Evolutionary conservation across 1,140 invertebrate species (phyloP), one percentile per base, ranked within the genome.

Genomic region (Drosophila repletoides): DNA sequence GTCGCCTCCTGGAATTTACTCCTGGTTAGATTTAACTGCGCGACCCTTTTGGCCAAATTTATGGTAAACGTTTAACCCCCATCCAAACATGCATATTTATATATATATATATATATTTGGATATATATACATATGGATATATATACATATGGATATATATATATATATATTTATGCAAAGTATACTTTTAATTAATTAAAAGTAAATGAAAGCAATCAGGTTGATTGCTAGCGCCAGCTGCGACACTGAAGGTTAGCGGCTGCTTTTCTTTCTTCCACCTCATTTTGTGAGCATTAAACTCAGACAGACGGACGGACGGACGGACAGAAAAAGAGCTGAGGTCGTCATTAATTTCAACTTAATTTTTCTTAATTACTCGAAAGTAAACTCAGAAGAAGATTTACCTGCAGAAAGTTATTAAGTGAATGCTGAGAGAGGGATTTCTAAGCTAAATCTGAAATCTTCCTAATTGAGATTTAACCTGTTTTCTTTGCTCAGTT

Each of bases 131-230:
- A 15, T 38, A 45, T 24, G 34, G 26, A 43, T 55, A 29, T 43
- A 22, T 33, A 4, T 21, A 2, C 31, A 9, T 31, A 22, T 53
- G 10, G 22, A 7, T 48, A 15, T 22, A 10, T 10, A 10, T 31
- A n/a, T 22, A 21, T 43, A 33, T 46, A 21, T 40, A 7, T 21
- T 7, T 36, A 34, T 29, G 9, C 14, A 9, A 28, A 14, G 22
- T 40, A 45, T 71, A 52, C 64, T 83, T 83, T 84, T 79, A 84
- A 79, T 83, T 84, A 84, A 79, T 83, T 84, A 69, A 84, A 84
- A 83, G 74, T 84, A 83, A 84, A 83, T 79, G 74, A 74, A 83
- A 79, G 79, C 79, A 84, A 83, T 83, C 75, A 79, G 72, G 65
- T 64, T 83, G 79, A 83, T 83, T 84, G 75, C 76, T 38, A 15